A percentile compares a stretch with the other conserved stretches of the same genome.
phyloP scores from a whole-genome alignment of 30 jellyfish, hydroid and myxozoan species.

The Hydractinia symbiolongicarpus region DNA sequence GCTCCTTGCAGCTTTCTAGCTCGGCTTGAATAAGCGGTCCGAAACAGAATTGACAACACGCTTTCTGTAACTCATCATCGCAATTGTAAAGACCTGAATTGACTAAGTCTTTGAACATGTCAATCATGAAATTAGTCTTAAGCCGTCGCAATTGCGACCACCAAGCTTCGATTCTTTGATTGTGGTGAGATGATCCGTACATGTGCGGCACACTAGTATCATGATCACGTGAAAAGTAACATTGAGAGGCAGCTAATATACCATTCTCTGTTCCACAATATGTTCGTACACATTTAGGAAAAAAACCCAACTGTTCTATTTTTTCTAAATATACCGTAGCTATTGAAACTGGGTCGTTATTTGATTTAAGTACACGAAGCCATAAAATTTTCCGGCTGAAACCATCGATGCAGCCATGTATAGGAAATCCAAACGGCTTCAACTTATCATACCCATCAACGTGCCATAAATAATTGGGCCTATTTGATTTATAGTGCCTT shows the following conservation, averaged over 20 bases:
- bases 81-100: no score
- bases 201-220: slow-evolving; percentile 38
- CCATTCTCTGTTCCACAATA: slow-evolving; percentile 55
- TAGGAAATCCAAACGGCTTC: no score
- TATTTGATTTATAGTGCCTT: no score
- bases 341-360: slow-evolving; percentile 28
- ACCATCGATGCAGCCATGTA: no score
- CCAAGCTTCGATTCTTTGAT: slow-evolving; percentile 44
- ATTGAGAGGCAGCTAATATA: slow-evolving; percentile 44
- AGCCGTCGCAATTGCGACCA: not conserved
- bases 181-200: slow-evolving; percentile 62
- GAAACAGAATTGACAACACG: not conserved
- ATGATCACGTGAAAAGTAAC: slow-evolving; percentile 32
- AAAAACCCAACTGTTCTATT: slow-evolving; percentile 25
- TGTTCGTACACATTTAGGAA: slow-evolving; percentile 22
- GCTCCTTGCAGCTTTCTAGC: not conserved
- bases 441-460: no score
- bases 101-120: no score
- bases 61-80: no score
- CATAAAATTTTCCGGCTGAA: no score
- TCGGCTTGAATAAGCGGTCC: not conserved
- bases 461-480: no score
- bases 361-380: no score
- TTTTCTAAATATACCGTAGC: slow-evolving; percentile 36
- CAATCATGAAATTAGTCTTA: not conserved